Evolutionary conservation across 2,888 invertebrate genomes (phyloP), one percentile per base, ranked within the genome.

Genomic region (Heliconius hortense): DNA sequence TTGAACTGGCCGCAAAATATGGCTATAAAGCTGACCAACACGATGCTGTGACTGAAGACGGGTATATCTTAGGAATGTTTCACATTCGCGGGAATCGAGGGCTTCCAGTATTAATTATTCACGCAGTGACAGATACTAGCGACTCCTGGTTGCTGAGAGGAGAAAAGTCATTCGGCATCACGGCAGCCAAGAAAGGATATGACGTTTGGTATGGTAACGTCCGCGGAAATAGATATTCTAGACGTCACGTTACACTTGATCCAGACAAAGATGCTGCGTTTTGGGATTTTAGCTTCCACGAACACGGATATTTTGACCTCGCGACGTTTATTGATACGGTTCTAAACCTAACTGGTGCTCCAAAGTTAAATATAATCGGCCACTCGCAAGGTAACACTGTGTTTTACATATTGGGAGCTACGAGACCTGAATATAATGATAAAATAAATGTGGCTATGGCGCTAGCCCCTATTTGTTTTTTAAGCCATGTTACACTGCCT

Each of bases 351-450:
- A 96, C 96, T 0, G 92, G 94, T 2, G 89, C 93, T 60, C 80
- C 92, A 0, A 89, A 95, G 75, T 79, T 97, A 1, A 95, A 95
- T 81, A 96, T 96, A 84, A 88, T 96, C 11, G 97, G 96, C 2
- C 96, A 97, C 84, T 97, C 96, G 11, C 95, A 95, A 87, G 97
- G 97, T 31, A 95, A 95, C 0, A 95, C 95, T 0, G 83, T 89
- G 62, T 95, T 95, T 81, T 95, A 93, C 79, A 94, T 95, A 0
- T 92, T 95, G 91, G 85, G 89, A 4, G 93, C 95, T 0, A 84
- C 92, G 59, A 87, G 84, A 43, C 95, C 96, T 0, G 94, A 95
- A 74, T 95, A 95, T 82, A 96, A 96, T 82, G 82, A 88, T 0
- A 96, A 95, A 85, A 89, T 96, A 18, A 88, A 88, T 59, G 83